phyloP scores from a whole-genome alignment of 2,113 vertebrate genomes.

The Anguilla japonica region DNA sequence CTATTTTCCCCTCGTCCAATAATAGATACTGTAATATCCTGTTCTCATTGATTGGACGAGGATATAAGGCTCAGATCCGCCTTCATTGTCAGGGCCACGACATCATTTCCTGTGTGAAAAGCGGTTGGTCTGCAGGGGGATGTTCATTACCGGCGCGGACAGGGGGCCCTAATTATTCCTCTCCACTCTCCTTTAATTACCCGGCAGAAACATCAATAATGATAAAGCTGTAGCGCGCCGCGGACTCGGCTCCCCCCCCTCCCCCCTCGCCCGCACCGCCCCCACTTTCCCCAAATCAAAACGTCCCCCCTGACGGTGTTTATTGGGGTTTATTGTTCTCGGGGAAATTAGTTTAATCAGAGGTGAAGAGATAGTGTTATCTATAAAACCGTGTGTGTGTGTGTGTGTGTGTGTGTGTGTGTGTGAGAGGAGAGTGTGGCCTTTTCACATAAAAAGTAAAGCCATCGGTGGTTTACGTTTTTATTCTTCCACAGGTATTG shows the following conservation, averaged over 20 bases:
- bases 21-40: constrained; percentile 10
- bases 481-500: background rate
- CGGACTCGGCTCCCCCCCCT: background rate
- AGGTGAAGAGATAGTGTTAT: background rate
- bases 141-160: background rate
- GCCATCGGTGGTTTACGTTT: background rate
- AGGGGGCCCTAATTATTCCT: background rate
- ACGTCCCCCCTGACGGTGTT: background rate
- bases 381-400: background rate
- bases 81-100: constrained; percentile 31
- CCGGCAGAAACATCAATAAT: background rate
- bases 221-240: background rate
- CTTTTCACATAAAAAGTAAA: background rate
- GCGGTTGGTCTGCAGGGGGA: background rate
- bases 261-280: background rate
- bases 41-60: constrained; percentile 29
- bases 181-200: constrained; percentile 6
- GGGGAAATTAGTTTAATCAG: background rate
- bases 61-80: constrained; percentile 21
- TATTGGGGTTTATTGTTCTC: background rate
- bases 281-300: background rate
- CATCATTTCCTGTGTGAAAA: constrained; percentile 29
- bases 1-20: background rate
- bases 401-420: background rate
- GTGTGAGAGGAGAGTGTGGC: background rate